These are phyloP conservation scores for Psilanteris sp. DNA, from an alignment of 1,140 invertebrate species.

Conservation along the genomic window DNA sequence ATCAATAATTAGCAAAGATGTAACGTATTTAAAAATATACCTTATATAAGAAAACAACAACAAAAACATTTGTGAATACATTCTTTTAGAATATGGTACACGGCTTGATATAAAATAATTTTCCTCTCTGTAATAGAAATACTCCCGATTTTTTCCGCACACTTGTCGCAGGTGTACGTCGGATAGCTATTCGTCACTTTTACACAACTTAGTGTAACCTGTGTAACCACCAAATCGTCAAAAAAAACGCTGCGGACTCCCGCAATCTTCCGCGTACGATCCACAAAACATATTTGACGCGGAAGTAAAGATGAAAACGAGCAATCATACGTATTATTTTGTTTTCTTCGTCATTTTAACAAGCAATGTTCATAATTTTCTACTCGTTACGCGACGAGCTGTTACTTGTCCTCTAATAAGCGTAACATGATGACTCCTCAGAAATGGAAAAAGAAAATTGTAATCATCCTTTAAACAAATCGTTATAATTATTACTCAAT, in stretches of 20 bases:
- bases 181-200: background rate
- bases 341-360: conserved; percentile 33
- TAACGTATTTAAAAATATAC: too few species aligned
- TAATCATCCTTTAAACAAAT: background rate
- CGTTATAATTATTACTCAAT: background rate
- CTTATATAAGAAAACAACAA: too few species aligned
- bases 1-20: too few species aligned
- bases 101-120: background rate
- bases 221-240: conserved; percentile 2
- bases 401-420: conserved; percentile 19
- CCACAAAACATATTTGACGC: conserved; percentile 1
- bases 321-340: conserved; percentile 28
- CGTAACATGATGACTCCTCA: background rate
- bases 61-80: too few species aligned
- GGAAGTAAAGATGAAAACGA: conserved; percentile 25
- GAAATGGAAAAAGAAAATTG: conserved; percentile 7
- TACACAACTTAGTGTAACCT: conserved; percentile 2
- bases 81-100: too few species aligned
- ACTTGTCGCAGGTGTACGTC: background rate
- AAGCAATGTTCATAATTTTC: conserved; percentile 18
- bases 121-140: background rate
- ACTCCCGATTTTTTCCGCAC: background rate
- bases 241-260: conserved; percentile 16
- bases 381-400: conserved; percentile 5
- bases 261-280: conserved; percentile 6